phyloP scores from a whole-genome alignment of 2,888 invertebrate genomes.

The Cephus sareptanus region DNA sequence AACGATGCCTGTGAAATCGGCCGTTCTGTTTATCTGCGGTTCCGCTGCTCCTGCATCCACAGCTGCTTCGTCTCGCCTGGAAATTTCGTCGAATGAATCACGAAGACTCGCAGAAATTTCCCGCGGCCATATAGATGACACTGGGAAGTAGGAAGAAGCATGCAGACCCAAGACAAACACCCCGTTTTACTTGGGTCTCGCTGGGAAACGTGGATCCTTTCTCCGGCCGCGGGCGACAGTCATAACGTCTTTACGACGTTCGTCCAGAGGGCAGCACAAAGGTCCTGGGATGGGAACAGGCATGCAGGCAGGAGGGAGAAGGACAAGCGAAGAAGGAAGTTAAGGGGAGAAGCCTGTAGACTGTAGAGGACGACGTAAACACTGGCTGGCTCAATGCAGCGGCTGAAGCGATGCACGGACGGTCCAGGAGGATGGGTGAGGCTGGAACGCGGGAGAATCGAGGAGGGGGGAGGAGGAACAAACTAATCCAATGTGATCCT shows the following conservation, averaged over 20 bases:
- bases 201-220: not conserved
- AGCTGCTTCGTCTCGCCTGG: not conserved
- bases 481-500: not conserved
- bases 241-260: not conserved
- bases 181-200: not conserved
- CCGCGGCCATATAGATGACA: not conserved
- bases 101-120: not conserved
- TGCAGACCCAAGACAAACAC: not conserved
- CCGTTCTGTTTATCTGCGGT: not conserved
- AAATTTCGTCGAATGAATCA: not conserved
- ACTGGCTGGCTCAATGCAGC: not conserved
- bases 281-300: not conserved
- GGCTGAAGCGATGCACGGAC: too few species aligned
- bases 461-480: conserved; percentile 10
- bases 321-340: not conserved
- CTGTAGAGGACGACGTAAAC: not conserved
- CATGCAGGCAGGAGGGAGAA: not conserved
- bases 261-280: not conserved
- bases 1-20: not conserved
- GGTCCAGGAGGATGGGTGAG: too few species aligned
- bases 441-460: conserved; percentile 13
- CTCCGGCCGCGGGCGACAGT: not conserved
- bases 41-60: not conserved
- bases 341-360: not conserved
- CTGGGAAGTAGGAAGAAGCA: not conserved